Conservation (phyloP, 2,113 vertebrate genomes). For the Dasyurus viverrinus region DNA sequence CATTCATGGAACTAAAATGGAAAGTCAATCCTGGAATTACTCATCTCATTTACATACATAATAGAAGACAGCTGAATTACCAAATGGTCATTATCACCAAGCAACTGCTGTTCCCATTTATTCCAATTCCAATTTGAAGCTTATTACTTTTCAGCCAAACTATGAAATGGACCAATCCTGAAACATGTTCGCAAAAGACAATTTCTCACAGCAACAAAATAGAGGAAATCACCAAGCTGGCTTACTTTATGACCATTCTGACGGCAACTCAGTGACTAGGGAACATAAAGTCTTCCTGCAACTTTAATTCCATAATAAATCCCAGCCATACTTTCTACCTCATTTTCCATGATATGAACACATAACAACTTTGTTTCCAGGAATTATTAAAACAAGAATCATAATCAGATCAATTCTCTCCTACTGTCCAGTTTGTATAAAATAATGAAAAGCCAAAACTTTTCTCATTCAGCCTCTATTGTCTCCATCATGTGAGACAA, state of each 20-base stretch:
- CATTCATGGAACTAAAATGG: neutral
- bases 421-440: no score
- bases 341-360: neutral
- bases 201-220: neutral
- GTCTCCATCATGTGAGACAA: no score
- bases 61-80: neutral
- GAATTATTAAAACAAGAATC: no score
- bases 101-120: neutral
- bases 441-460: no score
- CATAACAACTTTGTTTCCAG: no score
- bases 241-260: neutral
- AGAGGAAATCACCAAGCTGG: neutral
- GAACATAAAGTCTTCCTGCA: neutral
- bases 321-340: neutral
- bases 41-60: neutral
- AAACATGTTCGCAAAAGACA: neutral
- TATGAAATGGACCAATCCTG: neutral
- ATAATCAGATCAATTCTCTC: no score
- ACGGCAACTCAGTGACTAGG: neutral
- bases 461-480: no score
- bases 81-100: neutral
- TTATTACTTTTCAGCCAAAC: neutral
- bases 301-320: neutral
- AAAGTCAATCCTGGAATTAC: neutral
- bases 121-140: neutral